Base-by-base conservation (phyloP, 2,888 invertebrate species). In the Temnothorax rugatulus region DNA sequence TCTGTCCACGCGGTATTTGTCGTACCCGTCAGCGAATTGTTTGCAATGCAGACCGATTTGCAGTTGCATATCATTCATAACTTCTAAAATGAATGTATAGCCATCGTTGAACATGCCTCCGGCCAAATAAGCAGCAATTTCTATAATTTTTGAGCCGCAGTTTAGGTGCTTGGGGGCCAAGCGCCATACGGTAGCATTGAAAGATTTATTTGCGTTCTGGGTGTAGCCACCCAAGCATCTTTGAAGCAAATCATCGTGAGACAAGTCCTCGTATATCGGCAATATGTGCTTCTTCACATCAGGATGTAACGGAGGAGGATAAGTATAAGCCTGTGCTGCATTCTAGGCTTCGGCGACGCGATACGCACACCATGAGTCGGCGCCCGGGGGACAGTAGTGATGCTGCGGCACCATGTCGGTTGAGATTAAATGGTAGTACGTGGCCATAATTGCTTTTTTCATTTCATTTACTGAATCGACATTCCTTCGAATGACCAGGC, bases 391-490 rank as follows among this genome's bases (percentile, higher is more conserved):
- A 52, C 73, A 73, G 8, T n/a, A 4, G 11, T 73, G n/a, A 38
- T 73, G 73, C n/a, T 57, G 50, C 52, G 73, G 73, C 18, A 57
- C 29, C 2, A 54, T 38, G 29, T 73, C 38, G 29, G 54, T 73
- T 7, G 73, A 73, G 15, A 8, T 21, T 18, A 34, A 21, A 18
- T 73, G 57, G 5, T 8, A 18, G 11, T 18, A 73, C 54, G 54
- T 73, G 9, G 73, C 73, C 41, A 29, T 38, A 54, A 73, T 73
- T 34, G 18, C 34, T 54, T 38, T 25, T 52, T 41, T 73, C 57
- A 73, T 73, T 1, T 54, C 3, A 25, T 18, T 21, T 1, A 57
- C 18, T 18, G 73, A 73, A 7, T 38, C 57, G 25, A 5, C 7
- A 57, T 73, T 73, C 57, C 38, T 7, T 13, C n/a, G 15, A 4